Percentiles rank a stretch among this genome's conserved stretches.
phyloP scores from a whole-genome alignment of 2,113 vertebrate genomes.

The Fulica atra region DNA sequence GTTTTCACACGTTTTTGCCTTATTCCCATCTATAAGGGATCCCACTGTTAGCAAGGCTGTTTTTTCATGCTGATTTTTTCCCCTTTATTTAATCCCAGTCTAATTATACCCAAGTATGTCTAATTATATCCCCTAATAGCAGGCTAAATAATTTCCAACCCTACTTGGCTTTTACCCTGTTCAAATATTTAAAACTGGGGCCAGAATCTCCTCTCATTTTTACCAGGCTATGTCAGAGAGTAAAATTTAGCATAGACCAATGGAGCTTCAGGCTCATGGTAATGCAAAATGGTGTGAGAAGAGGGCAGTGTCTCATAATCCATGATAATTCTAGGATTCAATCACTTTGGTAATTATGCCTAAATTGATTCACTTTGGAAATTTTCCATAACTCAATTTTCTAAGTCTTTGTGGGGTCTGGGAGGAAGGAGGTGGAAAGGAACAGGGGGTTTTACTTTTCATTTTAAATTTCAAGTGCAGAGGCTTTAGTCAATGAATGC shows the following conservation, averaged over 20 bases:
- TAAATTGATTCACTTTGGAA: conserved; percentile 7
- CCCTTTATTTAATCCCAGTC: conserved; percentile 49
- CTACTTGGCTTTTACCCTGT: conserved; percentile 65
- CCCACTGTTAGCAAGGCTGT: not conserved
- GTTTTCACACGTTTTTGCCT: conserved; percentile 35
- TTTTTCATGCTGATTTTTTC: not conserved
- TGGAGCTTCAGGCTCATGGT: not conserved
- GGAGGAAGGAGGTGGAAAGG: not conserved
- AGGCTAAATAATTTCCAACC: conserved; percentile 64
- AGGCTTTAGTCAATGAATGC: conserved; percentile 11
- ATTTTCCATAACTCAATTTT: conserved; percentile 20
- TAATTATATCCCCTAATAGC: conserved; percentile 67
- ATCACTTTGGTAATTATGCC: not conserved
- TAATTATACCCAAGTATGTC: conserved; percentile 58
- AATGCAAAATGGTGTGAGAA: not conserved
- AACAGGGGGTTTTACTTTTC: conserved; percentile 15
- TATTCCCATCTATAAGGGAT: not conserved
- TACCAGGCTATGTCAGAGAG: not conserved
- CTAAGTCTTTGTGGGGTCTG: not conserved
- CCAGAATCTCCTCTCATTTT: conserved; percentile 46
- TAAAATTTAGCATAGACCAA: conserved; percentile 29
- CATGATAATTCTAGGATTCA: not conserved
- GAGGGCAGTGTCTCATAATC: not conserved
- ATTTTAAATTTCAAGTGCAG: not conserved
- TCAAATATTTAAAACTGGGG: conserved; percentile 61